phyloP scores from a whole-genome alignment of 2,113 vertebrate genomes.

The Cinclus cinclus region DNA sequence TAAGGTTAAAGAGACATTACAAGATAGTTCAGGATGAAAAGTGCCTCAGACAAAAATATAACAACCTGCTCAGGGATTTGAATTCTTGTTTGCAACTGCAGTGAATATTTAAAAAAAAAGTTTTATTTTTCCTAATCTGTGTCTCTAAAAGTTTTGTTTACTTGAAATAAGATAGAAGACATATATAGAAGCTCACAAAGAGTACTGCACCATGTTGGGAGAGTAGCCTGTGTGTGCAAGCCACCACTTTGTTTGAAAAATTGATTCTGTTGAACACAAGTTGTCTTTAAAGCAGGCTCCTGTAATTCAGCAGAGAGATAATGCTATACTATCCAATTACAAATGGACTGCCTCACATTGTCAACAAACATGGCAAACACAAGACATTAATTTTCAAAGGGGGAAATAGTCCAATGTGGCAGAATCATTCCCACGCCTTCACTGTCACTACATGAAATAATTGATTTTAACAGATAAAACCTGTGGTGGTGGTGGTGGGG shows the following conservation, averaged over 20 bases:
- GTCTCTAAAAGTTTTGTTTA: not conserved
- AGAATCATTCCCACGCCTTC: not conserved
- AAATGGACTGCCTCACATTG: not conserved
- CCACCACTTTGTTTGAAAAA: not conserved
- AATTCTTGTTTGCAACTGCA: not conserved
- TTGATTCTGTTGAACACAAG: not conserved
- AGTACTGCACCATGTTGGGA: not conserved
- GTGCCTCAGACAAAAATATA: not conserved
- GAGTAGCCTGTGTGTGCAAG: not conserved
- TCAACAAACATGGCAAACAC: not conserved
- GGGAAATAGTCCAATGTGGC: not conserved
- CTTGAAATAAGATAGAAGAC: not conserved
- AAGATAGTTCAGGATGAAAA: not conserved
- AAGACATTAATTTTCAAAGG: not conserved
- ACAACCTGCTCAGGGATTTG: not conserved
- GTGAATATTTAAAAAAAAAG: not conserved
- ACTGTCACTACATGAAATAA: not conserved
- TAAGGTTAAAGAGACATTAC: not conserved
- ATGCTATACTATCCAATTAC: not conserved
- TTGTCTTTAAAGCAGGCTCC: not conserved
- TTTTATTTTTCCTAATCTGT: not conserved
- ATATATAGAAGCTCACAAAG: not conserved
- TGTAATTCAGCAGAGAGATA: not conserved
- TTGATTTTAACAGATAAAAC: not conserved
- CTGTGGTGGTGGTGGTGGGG: rapidly evolving